Evolutionary conservation across 1,140 invertebrate genomes (phyloP), one percentile per base, ranked within the genome.

Genomic region (Drosophila pseudoobscura): DNA sequence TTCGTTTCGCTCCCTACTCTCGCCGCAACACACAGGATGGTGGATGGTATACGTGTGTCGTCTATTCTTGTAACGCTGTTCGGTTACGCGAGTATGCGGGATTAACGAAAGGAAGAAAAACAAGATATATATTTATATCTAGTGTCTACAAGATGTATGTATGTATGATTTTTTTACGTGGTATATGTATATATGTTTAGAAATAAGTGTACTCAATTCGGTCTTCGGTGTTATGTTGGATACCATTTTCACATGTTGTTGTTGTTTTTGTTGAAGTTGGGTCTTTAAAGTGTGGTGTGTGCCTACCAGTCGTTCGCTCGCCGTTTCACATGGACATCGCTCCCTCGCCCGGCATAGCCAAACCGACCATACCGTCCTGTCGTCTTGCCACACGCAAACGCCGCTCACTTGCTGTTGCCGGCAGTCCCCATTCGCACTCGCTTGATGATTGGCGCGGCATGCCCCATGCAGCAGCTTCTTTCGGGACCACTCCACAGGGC

Each of bases 121-220:
- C 17, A 51, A 56, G 29, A 52, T 44, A 55, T 56, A 60, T 64
- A 26, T 47, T 64, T 77, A 78, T 58, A 50, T 74, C 58, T 79
- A 71, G 55, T 69, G 50, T 65, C 46, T 64, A 52, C 17, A 41
- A 51, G 65, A 71, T 68, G 60, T 59, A 46, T 59, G 35, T 54
- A 68, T 35, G 63, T 75, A 75, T 59, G 58, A 41, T 50, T 58
- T 49, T 57, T 70, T 41, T 71, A 69, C 53, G 20, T 53, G 8
- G 39, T 56, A 50, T 71, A 44, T 53, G 50, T 76, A 65, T 53
- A 56, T 65, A 39, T 50, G 58, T 62, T 39, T 60, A 73, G 64
- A 62, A 53, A 72, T 64, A 63, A 74, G 77, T 85, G 78, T 80
- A 85, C 71, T 80, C 68, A 62, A 79, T 77, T 85, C 73, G 72